Conservation (phyloP, 2,797 vertebrate genomes). For the Pelobates cultripes region DNA sequence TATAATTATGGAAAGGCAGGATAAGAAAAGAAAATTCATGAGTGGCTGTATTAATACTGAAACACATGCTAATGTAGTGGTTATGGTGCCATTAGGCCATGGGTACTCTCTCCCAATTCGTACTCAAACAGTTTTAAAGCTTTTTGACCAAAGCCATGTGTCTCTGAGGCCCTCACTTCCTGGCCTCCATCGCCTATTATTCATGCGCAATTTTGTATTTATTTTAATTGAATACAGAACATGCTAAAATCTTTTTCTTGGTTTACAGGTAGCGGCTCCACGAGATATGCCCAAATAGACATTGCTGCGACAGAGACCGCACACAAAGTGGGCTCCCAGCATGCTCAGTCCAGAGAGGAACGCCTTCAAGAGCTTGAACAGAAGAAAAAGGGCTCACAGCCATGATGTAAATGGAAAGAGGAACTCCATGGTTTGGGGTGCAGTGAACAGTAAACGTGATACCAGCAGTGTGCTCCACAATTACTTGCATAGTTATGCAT, state of each 20-base stretch:
- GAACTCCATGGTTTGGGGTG: conserved; percentile 10
- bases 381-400: conserved; percentile 70
- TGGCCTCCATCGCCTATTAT: too few relatives aligned
- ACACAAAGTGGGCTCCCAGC: conserved; percentile 81
- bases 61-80: too few relatives aligned
- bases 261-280: conserved; percentile 74
- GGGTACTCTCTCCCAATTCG: too few relatives aligned
- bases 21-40: too few relatives aligned
- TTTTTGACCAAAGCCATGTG: too few relatives aligned
- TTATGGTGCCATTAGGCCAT: too few relatives aligned
- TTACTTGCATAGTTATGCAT: conserved; percentile 14
- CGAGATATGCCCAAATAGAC: conserved; percentile 84
- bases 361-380: conserved; percentile 79
- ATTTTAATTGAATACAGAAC: too few relatives aligned
- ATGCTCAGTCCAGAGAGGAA: conserved; percentile 78
- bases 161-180: too few relatives aligned
- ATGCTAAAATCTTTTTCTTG: background rate
- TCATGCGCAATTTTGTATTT: too few relatives aligned
- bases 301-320: conserved; percentile 81
- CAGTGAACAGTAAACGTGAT: background rate
- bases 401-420: conserved; percentile 60
- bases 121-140: too few relatives aligned
- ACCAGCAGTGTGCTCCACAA: conserved; percentile 1
- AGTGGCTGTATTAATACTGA: too few relatives aligned
- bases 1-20: too few relatives aligned